These are phyloP conservation scores for Teinopalpus imperialis DNA, from an alignment of 2,888 invertebrate species.

Conservation along the genomic window DNA sequence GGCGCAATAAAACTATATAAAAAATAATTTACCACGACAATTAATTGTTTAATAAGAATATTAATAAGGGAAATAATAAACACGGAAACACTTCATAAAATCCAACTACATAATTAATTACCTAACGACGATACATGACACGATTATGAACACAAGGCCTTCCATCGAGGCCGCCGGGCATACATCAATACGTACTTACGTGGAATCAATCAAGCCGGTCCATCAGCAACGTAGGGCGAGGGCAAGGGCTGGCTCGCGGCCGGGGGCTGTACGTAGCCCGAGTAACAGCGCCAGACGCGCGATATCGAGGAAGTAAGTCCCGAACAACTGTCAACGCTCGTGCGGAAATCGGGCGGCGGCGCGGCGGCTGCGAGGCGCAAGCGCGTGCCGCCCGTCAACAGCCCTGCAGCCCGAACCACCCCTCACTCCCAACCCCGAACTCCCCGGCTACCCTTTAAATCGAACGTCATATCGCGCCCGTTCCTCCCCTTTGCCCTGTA, in stretches of 20 bases:
- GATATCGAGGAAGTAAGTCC: constrained; percentile 78
- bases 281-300: constrained; percentile 68
- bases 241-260: constrained; percentile 41
- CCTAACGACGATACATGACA: constrained; percentile 18
- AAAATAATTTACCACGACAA: constrained; percentile 10
- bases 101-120: constrained; percentile 20
- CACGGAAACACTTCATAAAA: constrained; percentile 28
- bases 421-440: constrained; percentile 28
- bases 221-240: constrained; percentile 52
- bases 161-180: constrained; percentile 24
- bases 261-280: constrained; percentile 39
- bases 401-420: constrained; percentile 70
- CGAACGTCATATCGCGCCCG: constrained; percentile 79
- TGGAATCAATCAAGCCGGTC: constrained; percentile 45
- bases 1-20: constrained; percentile 21
- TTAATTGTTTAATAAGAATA: constrained; percentile 3
- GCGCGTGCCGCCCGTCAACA: constrained; percentile 82
- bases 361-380: constrained; percentile 61
- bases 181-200: constrained; percentile 50
- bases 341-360: constrained; percentile 83
- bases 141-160: constrained; percentile 23
- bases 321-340: constrained; percentile 84
- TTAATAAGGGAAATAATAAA: constrained; percentile 25
- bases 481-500: constrained; percentile 63
- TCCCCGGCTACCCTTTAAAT: constrained; percentile 74